Evolutionary conservation across 2,797 vertebrate genomes (phyloP).

Genomic region (Paramormyrops hopkinsi): DNA sequence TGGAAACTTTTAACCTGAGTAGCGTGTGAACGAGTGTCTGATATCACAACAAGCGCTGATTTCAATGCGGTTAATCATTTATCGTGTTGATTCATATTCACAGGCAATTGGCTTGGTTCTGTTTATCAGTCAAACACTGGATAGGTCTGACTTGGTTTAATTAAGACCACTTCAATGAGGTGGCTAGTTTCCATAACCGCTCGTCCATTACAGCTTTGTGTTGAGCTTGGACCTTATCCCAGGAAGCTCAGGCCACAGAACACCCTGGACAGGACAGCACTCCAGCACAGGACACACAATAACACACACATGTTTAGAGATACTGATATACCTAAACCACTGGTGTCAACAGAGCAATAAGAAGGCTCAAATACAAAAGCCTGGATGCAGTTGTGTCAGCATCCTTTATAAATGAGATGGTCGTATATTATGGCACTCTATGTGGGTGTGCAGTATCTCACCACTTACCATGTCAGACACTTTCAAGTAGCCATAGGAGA

Average conservation of each 20-base stretch:
- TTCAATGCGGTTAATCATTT: background rate
- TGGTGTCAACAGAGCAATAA: background rate
- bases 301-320: background rate
- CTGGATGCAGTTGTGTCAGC: background rate
- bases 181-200: background rate
- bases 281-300: background rate
- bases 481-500: constrained; percentile 73
- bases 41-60: background rate
- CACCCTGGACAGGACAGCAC: background rate
- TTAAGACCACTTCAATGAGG: background rate
- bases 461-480: constrained; percentile 81
- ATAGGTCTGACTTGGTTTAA: background rate
- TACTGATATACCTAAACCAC: background rate
- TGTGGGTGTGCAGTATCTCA: background rate
- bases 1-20: background rate
- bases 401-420: background rate
- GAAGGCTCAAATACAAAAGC: background rate
- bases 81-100: background rate
- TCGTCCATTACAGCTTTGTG: background rate
- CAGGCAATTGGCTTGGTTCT: background rate
- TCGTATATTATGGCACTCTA: background rate
- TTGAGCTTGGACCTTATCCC: background rate
- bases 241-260: background rate
- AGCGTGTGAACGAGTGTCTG: background rate
- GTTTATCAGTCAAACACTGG: background rate